Percentiles rank a stretch among this genome's conserved stretches.
These are phyloP conservation scores for Passer montanus DNA, from an alignment of 2,113 vertebrate species.

Conservation along the genomic window DNA sequence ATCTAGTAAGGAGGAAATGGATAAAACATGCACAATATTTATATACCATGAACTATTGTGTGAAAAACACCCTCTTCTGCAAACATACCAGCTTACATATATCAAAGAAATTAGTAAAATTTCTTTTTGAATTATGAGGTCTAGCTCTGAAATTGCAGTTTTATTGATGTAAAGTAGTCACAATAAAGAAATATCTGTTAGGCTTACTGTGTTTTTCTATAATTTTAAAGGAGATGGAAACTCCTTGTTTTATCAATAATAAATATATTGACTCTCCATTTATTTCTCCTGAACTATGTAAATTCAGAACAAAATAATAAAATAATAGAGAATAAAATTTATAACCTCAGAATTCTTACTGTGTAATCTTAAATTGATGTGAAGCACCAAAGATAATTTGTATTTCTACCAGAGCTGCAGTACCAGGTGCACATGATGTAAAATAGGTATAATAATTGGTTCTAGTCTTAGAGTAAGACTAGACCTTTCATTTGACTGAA, in stretches of 20 bases:
- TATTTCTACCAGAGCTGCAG: not conserved
- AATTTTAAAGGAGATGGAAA: not conserved
- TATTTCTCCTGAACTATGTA: not conserved
- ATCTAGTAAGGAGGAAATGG: not conserved
- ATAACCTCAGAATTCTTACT: not conserved
- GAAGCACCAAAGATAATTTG: not conserved
- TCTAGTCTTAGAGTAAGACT: not conserved
- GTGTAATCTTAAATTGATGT: not conserved
- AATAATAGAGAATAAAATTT: not conserved
- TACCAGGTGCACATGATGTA: not conserved
- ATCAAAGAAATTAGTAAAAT: not conserved
- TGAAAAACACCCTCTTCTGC: not conserved
- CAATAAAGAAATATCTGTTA: not conserved
- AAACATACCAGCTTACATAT: not conserved
- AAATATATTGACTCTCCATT: not conserved
- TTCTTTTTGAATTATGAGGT: not conserved
- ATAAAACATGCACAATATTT: not conserved
- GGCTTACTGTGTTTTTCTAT: not conserved
- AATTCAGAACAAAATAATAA: not conserved
- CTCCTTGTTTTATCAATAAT: not conserved
- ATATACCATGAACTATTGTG: not conserved
- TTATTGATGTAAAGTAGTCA: not conserved
- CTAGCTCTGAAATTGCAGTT: not conserved
- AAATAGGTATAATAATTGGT: not conserved
- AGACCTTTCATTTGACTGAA: not conserved